Percentiles rank a stretch among this genome's conserved stretches.
Conservation (phyloP, 2,888 invertebrate genomes). For the Tryphoninae sp. region DNA sequence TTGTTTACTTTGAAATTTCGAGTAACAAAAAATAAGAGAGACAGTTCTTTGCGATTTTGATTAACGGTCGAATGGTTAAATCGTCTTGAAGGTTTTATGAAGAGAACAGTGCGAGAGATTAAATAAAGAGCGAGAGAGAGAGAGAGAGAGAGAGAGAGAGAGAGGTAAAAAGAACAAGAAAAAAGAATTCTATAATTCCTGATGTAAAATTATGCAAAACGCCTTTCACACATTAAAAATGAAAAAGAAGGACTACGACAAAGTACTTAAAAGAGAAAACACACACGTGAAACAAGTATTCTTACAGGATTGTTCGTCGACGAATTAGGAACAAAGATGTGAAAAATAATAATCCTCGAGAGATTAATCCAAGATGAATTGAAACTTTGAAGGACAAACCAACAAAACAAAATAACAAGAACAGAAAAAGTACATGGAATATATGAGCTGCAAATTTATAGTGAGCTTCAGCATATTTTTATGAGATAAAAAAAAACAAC, state of each 20-base stretch:
- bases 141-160: no score
- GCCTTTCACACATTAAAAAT: constrained; percentile 34
- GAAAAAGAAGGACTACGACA: not conserved
- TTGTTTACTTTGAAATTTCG: no score
- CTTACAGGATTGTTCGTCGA: constrained; percentile 32
- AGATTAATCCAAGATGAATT: constrained; percentile 19
- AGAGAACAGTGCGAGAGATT: no score
- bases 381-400: constrained; percentile 19
- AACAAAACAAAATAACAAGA: constrained; percentile 16
- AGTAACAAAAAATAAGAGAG: no score
- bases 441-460: constrained; percentile 45
- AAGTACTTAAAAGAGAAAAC: constrained; percentile 51
- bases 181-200: constrained; percentile 56
- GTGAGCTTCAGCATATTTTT: constrained; percentile 63
- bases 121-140: no score
- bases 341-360: not conserved
- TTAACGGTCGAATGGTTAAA: no score
- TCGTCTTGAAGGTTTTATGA: no score
- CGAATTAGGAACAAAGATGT: constrained; percentile 2
- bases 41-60: no score
- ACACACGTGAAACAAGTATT: constrained; percentile 30
- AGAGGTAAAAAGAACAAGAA: constrained; percentile 5
- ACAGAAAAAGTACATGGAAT: constrained; percentile 20
- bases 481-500: constrained; percentile 12
- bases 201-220: constrained; percentile 45